These are phyloP conservation scores for Eubasilissa splendida DNA, from an alignment of 2,888 invertebrate species.

Conservation along the genomic window DNA sequence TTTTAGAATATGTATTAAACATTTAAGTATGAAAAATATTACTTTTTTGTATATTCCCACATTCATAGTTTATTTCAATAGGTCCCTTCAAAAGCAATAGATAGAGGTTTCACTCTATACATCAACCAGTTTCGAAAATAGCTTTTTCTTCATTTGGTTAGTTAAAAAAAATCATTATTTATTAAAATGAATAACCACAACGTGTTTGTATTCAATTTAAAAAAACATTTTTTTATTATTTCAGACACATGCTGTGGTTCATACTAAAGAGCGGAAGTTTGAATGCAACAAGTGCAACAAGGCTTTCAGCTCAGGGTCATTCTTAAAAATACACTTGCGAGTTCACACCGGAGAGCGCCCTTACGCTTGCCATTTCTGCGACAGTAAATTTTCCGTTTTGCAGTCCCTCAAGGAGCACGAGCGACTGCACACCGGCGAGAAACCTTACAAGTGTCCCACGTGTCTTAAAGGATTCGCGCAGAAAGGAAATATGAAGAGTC, in stretches of 20 bases:
- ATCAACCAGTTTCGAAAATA: no score
- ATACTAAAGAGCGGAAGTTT: constrained; percentile 2
- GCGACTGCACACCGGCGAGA: constrained; percentile 40
- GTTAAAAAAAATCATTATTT: no score
- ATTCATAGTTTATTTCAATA: no score
- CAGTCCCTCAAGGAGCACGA: constrained; percentile 41
- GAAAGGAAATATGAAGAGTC: constrained; percentile 48
- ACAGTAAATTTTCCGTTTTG: constrained; percentile 28
- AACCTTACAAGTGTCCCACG: constrained; percentile 38
- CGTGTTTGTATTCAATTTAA: no score
- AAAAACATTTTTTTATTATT: neutral
- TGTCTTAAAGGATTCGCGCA: constrained; percentile 43
- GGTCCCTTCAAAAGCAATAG: no score
- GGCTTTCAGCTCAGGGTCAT: neutral
- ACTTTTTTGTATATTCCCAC: no score
- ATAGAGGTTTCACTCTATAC: no score
- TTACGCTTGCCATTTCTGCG: constrained; percentile 34
- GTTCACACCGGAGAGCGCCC: constrained; percentile 28
- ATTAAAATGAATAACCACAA: no score
- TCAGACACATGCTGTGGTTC: constrained; percentile 14
- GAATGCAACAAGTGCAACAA: constrained; percentile 16
- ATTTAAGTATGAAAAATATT: no score
- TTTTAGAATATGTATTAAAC: no score
- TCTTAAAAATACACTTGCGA: constrained; percentile 3
- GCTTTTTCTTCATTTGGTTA: no score